Evolutionary conservation across 1,140 invertebrate species (phyloP).

Genomic region (Globodera rostochiensis): DNA sequence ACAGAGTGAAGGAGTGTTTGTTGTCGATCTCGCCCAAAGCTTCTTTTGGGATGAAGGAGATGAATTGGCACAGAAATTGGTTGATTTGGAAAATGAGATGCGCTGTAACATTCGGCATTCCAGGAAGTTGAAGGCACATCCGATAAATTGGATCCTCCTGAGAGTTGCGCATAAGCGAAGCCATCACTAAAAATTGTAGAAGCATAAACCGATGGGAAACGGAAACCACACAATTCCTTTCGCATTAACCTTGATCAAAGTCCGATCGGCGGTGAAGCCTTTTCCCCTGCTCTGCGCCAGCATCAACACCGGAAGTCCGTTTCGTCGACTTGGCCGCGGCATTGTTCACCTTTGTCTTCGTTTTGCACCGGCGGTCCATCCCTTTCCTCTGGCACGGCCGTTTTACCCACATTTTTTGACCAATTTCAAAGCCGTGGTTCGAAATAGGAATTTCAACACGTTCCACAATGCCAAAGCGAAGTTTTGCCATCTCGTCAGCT

Average conservation of each 20-base stretch:
- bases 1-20: not conserved
- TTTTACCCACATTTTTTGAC: not conserved
- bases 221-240: no score
- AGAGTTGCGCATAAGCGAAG: not conserved
- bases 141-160: not conserved
- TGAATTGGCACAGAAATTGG: not conserved
- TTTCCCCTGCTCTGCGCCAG: not conserved
- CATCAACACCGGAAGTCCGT: not conserved
- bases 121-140: not conserved
- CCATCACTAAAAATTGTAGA: not conserved
- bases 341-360: not conserved
- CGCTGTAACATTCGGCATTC: not conserved
- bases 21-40: not conserved
- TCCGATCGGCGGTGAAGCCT: not conserved
- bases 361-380: not conserved
- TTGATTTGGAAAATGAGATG: not conserved
- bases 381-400: not conserved
- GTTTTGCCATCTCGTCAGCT: not conserved
- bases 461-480: not conserved
- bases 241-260: not conserved
- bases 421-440: not conserved
- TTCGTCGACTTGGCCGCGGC: not conserved
- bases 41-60: not conserved
- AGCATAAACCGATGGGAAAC: no score
- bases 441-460: not conserved